phyloP scores from a whole-genome alignment of 2,888 invertebrate species.

The Rhogogaster chlorosoma region DNA sequence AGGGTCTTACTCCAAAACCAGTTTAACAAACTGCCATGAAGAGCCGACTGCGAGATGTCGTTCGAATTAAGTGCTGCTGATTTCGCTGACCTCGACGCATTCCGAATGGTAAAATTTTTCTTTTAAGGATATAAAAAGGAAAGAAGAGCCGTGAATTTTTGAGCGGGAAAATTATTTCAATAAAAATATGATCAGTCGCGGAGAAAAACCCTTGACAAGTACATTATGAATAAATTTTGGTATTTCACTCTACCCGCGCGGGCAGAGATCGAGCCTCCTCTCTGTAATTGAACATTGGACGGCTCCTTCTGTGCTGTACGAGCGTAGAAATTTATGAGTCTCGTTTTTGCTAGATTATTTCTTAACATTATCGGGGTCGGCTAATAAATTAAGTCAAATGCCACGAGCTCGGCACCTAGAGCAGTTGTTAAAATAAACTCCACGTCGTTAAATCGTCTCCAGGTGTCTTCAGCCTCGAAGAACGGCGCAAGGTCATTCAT shows the following conservation, averaged over 20 bases:
- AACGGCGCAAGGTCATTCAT: slow-evolving; percentile 43
- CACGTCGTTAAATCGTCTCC: slow-evolving; percentile 47
- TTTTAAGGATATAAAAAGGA: neutral
- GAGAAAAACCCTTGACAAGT: neutral
- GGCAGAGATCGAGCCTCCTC: neutral
- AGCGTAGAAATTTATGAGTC: slow-evolving; percentile 60
- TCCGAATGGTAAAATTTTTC: neutral
- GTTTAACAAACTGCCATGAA: slow-evolving; percentile 1
- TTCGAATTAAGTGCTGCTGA: neutral
- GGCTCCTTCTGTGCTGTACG: slow-evolving; percentile 28
- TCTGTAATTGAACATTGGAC: slow-evolving; percentile 27
- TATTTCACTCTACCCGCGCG: slow-evolving; percentile 5
- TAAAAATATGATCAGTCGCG: neutral
- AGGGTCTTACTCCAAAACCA: slow-evolving; percentile 27
- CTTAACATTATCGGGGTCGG: slow-evolving; percentile 57
- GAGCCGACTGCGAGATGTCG: neutral
- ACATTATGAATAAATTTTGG: neutral
- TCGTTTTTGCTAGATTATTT: slow-evolving; percentile 62
- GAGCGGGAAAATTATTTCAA: neutral
- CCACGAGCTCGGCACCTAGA: slow-evolving; percentile 48
- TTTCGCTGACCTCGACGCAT: neutral
- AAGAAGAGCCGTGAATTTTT: neutral
- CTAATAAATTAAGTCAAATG: slow-evolving; percentile 62
- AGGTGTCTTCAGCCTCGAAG: slow-evolving; percentile 36
- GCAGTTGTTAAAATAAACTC: slow-evolving; percentile 31